Percentiles rank a stretch among this genome's conserved stretches.
These are phyloP conservation scores for Sarcophaga carnaria DNA, from an alignment of 2,888 invertebrate genomes.

Conservation along the genomic window DNA sequence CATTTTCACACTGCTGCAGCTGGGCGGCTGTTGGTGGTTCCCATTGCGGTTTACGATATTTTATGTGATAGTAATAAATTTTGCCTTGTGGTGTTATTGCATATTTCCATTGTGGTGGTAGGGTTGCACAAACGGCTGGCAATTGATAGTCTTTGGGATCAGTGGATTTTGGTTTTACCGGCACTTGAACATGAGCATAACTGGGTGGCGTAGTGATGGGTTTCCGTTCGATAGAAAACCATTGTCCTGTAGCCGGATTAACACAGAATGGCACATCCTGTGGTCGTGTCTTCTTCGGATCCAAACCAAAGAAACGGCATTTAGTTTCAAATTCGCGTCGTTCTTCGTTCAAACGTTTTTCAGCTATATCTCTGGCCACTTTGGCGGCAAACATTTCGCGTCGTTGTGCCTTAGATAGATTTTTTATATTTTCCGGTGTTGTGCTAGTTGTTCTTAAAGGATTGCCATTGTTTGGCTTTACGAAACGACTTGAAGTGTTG, in stretches of 20 bases:
- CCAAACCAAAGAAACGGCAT: constrained; percentile 80
- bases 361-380: constrained; percentile 80
- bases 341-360: constrained; percentile 79
- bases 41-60: constrained; percentile 90
- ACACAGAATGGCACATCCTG: constrained; percentile 79
- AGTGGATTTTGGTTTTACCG: constrained; percentile 75
- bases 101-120: constrained; percentile 94
- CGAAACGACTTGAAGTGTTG: constrained; percentile 51
- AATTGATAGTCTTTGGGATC: constrained; percentile 78
- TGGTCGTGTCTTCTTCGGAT: constrained; percentile 76
- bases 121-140: constrained; percentile 83
- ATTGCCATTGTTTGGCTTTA: constrained; percentile 64
- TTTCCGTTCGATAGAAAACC: constrained; percentile 78
- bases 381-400: constrained; percentile 80
- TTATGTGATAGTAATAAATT: constrained; percentile 95
- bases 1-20: constrained; percentile 67
- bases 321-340: constrained; percentile 79
- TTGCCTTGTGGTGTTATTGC: constrained; percentile 91
- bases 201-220: constrained; percentile 78
- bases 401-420: constrained; percentile 79
- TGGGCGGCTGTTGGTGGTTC: constrained; percentile 84
- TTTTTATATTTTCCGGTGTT: constrained; percentile 68
- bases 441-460: constrained; percentile 58
- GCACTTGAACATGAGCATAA: constrained; percentile 77
- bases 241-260: constrained; percentile 80